phyloP scores from a whole-genome alignment of 2,888 invertebrate species.

The Periphyllus acericola region DNA sequence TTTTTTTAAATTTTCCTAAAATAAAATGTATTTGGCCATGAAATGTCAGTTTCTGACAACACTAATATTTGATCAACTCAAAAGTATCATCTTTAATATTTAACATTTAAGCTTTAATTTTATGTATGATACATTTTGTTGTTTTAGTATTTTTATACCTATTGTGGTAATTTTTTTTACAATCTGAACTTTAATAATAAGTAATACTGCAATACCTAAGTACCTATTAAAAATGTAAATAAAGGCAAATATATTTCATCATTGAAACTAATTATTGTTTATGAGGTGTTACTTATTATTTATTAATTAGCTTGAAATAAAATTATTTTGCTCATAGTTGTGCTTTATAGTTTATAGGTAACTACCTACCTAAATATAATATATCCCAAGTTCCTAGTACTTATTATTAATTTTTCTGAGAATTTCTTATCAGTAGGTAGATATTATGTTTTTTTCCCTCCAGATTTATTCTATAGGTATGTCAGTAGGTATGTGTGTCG shows the following conservation, averaged over 20 bases:
- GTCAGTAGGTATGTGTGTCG: too few relatives aligned
- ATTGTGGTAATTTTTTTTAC: not conserved
- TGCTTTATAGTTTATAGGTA: not conserved
- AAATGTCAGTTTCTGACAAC: constrained; percentile 20
- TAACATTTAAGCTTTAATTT: not conserved
- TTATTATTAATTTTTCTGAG: not conserved
- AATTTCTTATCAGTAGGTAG: constrained; percentile 2
- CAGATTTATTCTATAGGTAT: too few relatives aligned
- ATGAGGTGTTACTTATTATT: not conserved
- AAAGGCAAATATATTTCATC: not conserved
- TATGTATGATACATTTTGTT: not conserved
- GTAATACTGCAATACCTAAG: not conserved
- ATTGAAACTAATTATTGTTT: not conserved
- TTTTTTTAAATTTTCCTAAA: constrained; percentile 8
- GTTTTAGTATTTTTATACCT: not conserved
- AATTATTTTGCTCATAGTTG: not conserved
- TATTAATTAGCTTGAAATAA: not conserved
- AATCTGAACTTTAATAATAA: not conserved
- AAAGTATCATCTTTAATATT: not conserved
- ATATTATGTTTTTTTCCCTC: not conserved
- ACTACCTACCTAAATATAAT: not conserved
- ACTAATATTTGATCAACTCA: constrained; percentile 15
- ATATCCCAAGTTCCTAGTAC: not conserved
- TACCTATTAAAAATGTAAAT: not conserved
- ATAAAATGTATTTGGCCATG: constrained; percentile 12